phyloP scores from a whole-genome alignment of 2,113 vertebrate species.

The Steatornis caripensis region DNA sequence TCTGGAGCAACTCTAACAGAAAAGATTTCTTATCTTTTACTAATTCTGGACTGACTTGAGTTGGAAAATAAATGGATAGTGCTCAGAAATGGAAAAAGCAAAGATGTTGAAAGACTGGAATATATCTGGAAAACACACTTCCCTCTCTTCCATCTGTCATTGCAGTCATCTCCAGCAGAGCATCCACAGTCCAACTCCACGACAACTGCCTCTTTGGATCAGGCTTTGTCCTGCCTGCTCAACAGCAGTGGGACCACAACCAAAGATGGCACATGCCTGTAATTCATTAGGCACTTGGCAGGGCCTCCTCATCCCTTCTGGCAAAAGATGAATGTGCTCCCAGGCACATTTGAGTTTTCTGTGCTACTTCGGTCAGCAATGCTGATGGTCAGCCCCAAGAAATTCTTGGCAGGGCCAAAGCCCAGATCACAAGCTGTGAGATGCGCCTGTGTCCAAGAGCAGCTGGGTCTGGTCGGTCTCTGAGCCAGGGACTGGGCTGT shows the following conservation, averaged over 20 bases:
- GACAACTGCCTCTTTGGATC: not conserved
- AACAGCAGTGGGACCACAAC: not conserved
- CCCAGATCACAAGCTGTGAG: not conserved
- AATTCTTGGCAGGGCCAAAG: conserved; percentile 28
- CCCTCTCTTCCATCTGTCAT: not conserved
- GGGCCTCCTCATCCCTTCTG: not conserved
- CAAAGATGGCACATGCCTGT: not conserved
- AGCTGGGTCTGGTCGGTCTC: not conserved
- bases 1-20: not conserved
- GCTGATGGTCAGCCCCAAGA: not conserved
- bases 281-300: not conserved
- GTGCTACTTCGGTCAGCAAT: not conserved
- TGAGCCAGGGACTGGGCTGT: not conserved
- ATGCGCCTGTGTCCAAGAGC: not conserved
- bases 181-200: not conserved
- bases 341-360: not conserved
- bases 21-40: not conserved
- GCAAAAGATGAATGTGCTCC: not conserved
- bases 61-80: not conserved
- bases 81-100: not conserved
- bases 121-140: not conserved
- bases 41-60: not conserved
- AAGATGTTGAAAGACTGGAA: not conserved
- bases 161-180: not conserved
- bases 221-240: not conserved